These are phyloP conservation scores for Eulemur coronatus DNA, from an alignment of 2,797 vertebrate genomes.

Conservation along the genomic window DNA sequence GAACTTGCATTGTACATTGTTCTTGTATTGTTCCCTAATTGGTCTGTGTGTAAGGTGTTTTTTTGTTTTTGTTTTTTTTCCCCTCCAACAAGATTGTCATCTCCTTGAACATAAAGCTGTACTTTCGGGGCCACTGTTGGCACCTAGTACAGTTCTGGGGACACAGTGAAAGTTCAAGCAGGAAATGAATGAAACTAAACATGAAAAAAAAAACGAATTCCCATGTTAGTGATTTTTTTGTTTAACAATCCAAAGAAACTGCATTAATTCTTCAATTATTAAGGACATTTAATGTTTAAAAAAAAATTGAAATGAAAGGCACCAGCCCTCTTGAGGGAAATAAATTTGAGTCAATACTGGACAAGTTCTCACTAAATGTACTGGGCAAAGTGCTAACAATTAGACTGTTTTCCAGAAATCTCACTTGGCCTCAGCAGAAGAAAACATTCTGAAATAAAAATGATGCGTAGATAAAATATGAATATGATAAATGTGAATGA, in stretches of 20 bases:
- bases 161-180: neutral
- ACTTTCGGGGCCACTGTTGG: neutral
- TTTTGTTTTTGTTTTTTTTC: neutral
- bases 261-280: neutral
- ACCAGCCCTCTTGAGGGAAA: neutral
- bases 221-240: neutral
- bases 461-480: neutral
- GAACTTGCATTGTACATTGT: neutral
- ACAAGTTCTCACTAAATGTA: neutral
- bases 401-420: neutral
- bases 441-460: slow-evolving; percentile 16
- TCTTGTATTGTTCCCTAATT: neutral
- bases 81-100: neutral
- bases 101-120: neutral
- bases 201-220: neutral
- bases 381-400: neutral
- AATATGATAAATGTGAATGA: neutral
- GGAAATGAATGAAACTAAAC: neutral
- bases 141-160: neutral
- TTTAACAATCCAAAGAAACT: neutral
- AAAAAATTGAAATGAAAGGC: neutral
- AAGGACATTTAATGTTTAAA: neutral
- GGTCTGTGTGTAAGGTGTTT: neutral
- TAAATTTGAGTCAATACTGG: neutral
- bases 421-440: neutral